Conservation (phyloP, 2,888 invertebrate species). For the Meteorus cinctellus region DNA sequence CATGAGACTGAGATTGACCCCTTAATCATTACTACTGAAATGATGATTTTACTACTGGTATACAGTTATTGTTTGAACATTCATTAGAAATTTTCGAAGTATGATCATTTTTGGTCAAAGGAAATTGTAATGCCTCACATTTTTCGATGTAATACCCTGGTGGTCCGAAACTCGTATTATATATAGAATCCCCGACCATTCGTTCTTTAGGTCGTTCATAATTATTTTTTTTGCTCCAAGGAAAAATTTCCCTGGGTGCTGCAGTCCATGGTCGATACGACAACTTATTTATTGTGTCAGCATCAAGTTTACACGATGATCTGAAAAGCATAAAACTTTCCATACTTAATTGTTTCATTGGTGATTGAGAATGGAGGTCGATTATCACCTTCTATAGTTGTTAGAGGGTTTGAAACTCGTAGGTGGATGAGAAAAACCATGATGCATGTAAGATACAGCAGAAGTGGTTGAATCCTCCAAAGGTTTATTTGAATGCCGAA, state of each 20-base stretch:
- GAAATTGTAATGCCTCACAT: constrained; percentile 33
- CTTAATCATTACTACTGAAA: background rate
- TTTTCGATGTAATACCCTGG: constrained; percentile 68
- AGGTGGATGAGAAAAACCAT: constrained; percentile 58
- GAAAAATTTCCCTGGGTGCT: constrained; percentile 59
- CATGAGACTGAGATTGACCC: background rate
- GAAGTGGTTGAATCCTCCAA: constrained; percentile 66
- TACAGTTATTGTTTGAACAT: constrained; percentile 1
- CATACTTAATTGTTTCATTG: background rate
- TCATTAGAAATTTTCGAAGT: too few species aligned
- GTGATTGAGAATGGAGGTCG: background rate
- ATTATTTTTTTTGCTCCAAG: constrained; percentile 63
- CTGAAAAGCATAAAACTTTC: constrained; percentile 49
- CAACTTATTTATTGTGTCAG: constrained; percentile 68
- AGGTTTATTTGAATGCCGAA: constrained; percentile 61
- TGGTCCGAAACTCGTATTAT: constrained; percentile 66
- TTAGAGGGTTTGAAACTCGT: constrained; percentile 65
- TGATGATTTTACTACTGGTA: background rate
- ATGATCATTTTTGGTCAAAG: background rate
- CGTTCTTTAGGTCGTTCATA: constrained; percentile 63
- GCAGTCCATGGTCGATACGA: constrained; percentile 67
- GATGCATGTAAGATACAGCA: constrained; percentile 65
- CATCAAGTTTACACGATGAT: constrained; percentile 63
- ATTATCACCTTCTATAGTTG: constrained; percentile 60
- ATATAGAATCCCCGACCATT: constrained; percentile 64